Evolutionary conservation across 2,113 vertebrate genomes (phyloP), one percentile per base, ranked within the genome.

Genomic region (Microcebus jonahi): DNA sequence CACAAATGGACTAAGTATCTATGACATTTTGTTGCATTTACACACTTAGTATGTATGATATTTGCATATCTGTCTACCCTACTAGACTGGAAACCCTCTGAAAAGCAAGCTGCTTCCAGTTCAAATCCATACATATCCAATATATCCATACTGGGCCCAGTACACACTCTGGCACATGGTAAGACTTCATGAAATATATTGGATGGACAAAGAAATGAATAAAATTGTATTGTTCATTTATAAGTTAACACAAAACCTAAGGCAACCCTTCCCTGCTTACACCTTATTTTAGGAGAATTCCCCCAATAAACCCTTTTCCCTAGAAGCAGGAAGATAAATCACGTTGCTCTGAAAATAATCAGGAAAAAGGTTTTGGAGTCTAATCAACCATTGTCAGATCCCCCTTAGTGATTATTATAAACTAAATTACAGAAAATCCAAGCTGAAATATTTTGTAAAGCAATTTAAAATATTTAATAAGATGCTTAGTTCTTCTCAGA

Each of bases 391-490:
- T 23, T 84, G 39, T 84, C 70, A 82, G 73, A 71, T 88, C 45
- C 68, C 85, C 50, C 53, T 81, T 50, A 25, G 31, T 82, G 86
- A 75, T 70, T 45, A 21, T 45, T 77, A 88, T 27, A 95, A 84
- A 90, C 11, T 77, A 53, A 96, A 85, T 92, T 88, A 75, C 31
- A 88, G 67, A 76, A 88, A 88, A 59, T 92, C 57, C 31, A 82
- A 68, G 65, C 76, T 90, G 65, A 90, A 92, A 85, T 55, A 67
- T 73, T 94, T 92, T 61, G 81, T 68, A 90, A 90, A 93, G 39
- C 18, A 91, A 91, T 67, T 96, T 88, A 80, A 97, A 94, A 91
- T 76, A 85, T 77, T 94, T 88, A 81, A 88, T 93, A 87, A 11
- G 15, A 65, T 73, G 61, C 20, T 61, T 27, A 95, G 70, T 15